Base-by-base conservation (phyloP, 2,888 invertebrate genomes). In the Xestobium rufovillosum region DNA sequence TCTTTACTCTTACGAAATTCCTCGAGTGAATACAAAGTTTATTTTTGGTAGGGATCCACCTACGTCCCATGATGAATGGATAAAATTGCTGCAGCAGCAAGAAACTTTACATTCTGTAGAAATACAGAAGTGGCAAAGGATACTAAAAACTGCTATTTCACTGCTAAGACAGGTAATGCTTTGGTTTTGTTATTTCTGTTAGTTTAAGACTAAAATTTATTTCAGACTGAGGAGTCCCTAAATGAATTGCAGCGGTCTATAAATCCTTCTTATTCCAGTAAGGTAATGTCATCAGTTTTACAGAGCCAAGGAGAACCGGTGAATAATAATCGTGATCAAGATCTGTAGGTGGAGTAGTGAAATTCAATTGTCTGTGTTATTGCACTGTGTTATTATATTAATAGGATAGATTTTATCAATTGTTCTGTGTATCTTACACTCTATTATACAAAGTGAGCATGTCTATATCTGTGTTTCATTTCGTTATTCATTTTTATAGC, bases 41-140 rank as follows among this genome's bases (percentile, higher is more conserved):
- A 8, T 34, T 39, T 25, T 39, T 55, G 55, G 13, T 50, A 83
- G 82, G 54, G 72, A 77, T 58, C 73, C 80, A 38, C 84, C 86
- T 15, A 76, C 78, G 55, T 75, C 78, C 50, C 79, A 82, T 59
- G 82, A 87, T 54, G 85, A 87, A 59, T 91, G 90, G 90, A 71
- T 85, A 39, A 72, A 76, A 48, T 66, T 88, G 45, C 65, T 91
- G 51, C 83, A 83, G 57, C 78, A 83, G 47, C 90, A 91, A 69
- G 80, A 88, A 63, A 71, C 75, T 38, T 70, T 87, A 29, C 89
- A 90, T 66, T 78, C 83, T 41, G 73, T 78, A 16, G 87, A 91
- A 70, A 73, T 90, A 63, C 76, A 76, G 44, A 83, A 82, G 56
- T 92, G 91, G 91, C 77, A 86, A 51, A 72, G 72, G 55, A 78